phyloP scores from a whole-genome alignment of 2,888 invertebrate species.

The Ophioninae sp. region DNA sequence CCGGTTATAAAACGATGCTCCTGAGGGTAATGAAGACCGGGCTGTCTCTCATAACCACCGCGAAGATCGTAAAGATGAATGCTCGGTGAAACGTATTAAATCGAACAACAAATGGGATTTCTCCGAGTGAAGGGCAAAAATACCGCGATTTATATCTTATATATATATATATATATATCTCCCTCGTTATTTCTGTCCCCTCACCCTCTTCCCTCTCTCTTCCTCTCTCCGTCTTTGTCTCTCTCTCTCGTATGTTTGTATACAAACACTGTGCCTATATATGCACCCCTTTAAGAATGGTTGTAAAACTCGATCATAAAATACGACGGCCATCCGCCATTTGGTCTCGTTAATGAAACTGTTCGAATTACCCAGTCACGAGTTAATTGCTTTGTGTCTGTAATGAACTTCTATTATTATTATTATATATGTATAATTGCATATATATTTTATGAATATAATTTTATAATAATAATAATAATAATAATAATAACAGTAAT shows the following conservation, averaged over 20 bases:
- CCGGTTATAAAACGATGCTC: constrained; percentile 36
- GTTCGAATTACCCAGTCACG: background rate
- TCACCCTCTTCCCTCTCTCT: too few species aligned
- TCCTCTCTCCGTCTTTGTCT: background rate
- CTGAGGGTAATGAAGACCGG: constrained; percentile 55
- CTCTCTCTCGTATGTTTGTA: background rate
- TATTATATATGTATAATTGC: too few species aligned
- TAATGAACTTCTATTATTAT: background rate
- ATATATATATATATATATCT: background rate
- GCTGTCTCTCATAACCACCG: constrained; percentile 14
- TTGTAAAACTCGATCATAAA: constrained; percentile 26
- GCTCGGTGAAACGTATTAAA: constrained; percentile 51
- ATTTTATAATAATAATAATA: too few species aligned
- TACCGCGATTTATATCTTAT: constrained; percentile 10
- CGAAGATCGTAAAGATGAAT: constrained; percentile 54
- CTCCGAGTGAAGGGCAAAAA: constrained; percentile 12
- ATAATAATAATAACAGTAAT: too few species aligned
- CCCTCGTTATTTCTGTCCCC: background rate
- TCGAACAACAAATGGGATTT: constrained; percentile 51
- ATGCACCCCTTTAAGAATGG: background rate
- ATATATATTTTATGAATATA: too few species aligned
- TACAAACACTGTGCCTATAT: background rate
- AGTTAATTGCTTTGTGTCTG: background rate
- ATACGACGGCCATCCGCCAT: constrained; percentile 12
- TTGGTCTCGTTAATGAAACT: background rate